A percentile compares a stretch with the other conserved stretches of the same genome.
phyloP scores from a whole-genome alignment of 2,888 invertebrate genomes.

The Hyppa rectilinea region DNA sequence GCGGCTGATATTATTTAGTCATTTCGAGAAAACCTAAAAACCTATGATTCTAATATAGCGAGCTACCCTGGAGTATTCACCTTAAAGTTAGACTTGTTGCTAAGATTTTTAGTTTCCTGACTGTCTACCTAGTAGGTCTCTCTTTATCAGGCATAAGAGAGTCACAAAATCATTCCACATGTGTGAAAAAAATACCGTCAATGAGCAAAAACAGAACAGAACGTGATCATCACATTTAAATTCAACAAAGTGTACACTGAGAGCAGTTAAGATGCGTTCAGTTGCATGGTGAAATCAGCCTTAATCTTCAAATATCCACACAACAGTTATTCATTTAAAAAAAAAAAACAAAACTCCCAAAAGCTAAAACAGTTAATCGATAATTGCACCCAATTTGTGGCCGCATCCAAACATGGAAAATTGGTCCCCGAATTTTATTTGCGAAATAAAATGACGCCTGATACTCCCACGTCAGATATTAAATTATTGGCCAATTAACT shows the following conservation, averaged over 20 bases:
- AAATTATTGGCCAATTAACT: constrained; percentile 52
- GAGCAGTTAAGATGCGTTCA: too few species aligned
- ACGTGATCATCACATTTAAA: too few species aligned
- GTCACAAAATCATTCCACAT: neutral
- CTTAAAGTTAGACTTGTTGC: neutral
- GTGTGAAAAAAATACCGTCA: neutral
- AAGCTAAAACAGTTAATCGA: constrained; percentile 23
- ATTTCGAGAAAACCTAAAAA: too few species aligned
- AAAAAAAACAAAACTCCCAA: too few species aligned
- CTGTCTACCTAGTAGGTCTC: neutral
- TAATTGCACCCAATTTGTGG: constrained; percentile 30
- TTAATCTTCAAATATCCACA: too few species aligned
- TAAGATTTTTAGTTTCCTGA: neutral
- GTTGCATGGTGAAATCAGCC: too few species aligned
- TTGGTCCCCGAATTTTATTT: constrained; percentile 22
- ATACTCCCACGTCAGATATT: constrained; percentile 39
- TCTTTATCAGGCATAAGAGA: neutral
- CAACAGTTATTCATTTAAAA: neutral
- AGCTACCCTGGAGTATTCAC: too few species aligned
- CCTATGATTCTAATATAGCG: too few species aligned
- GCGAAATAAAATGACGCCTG: constrained; percentile 48
- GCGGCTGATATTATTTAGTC: too few species aligned
- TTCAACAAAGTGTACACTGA: too few species aligned
- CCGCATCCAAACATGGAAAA: constrained; percentile 5
- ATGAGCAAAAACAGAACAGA: too few species aligned